Percentiles rank a stretch among this genome's conserved stretches.
phyloP scores from a whole-genome alignment of 2,888 invertebrate species.

The Himalopsyche anomala region DNA sequence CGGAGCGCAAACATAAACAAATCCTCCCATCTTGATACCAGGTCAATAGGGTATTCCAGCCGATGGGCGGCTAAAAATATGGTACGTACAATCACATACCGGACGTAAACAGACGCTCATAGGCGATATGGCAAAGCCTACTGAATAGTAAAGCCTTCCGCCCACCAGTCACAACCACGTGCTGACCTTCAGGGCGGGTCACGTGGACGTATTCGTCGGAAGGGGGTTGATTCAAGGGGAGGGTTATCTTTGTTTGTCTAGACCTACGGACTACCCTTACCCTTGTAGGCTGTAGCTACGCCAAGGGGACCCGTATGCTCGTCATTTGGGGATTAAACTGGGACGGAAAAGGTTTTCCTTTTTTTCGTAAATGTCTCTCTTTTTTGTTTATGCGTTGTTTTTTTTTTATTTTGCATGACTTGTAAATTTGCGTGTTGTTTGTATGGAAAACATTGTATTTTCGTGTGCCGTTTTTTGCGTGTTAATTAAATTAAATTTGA shows the following conservation, averaged over 20 bases:
- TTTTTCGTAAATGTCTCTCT: constrained; percentile 8
- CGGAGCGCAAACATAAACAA: background rate
- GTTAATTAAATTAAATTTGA: background rate
- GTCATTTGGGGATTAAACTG: constrained; percentile 52
- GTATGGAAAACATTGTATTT: background rate
- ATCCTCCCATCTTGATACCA: constrained; percentile 5
- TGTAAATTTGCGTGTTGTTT: constrained; percentile 1
- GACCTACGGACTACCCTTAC: constrained; percentile 52
- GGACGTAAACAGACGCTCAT: constrained; percentile 30
- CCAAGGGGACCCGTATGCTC: constrained; percentile 34
- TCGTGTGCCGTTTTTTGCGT: background rate
- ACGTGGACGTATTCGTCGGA: constrained; percentile 16
- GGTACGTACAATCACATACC: background rate
- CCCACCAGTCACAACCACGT: constrained; percentile 48
- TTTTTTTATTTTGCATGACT: constrained; percentile 11
- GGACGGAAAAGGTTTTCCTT: constrained; percentile 41
- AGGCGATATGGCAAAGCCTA: constrained; percentile 3
- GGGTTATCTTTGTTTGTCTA: constrained; percentile 60
- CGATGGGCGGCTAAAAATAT: constrained; percentile 3
- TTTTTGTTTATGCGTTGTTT: constrained; percentile 3
- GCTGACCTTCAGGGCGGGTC: constrained; percentile 54
- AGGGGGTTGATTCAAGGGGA: constrained; percentile 22
- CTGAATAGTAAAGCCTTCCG: constrained; percentile 34
- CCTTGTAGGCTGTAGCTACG: constrained; percentile 30
- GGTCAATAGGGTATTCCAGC: background rate